A percentile compares a stretch with the other conserved stretches of the same genome.
Conservation (phyloP, 2,113 vertebrate species). For the Spea bombifrons region DNA sequence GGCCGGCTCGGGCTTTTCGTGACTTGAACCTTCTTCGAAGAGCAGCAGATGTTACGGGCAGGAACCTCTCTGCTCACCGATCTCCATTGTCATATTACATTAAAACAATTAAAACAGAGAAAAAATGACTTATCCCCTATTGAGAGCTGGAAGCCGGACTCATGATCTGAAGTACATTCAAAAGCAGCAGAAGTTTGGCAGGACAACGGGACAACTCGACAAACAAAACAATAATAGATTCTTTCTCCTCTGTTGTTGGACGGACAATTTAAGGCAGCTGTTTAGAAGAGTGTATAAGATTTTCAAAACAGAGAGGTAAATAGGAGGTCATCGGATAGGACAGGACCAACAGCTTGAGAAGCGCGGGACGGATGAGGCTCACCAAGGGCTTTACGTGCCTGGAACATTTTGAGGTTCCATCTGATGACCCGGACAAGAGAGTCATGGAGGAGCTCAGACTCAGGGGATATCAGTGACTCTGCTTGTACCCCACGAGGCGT, state of each 20-base stretch:
- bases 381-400: no score
- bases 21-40: conserved; percentile 19
- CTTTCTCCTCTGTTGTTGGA: conserved; percentile 30
- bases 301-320: conserved; percentile 12
- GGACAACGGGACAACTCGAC: conserved; percentile 34
- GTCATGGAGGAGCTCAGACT: no score
- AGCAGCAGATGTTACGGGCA: conserved; percentile 28
- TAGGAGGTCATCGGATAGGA: conserved; percentile 11
- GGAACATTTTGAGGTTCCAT: no score
- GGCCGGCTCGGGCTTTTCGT: conserved; percentile 9
- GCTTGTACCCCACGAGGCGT: no score
- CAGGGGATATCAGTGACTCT: no score
- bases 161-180: conserved; percentile 25
- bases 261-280: conserved; percentile 18
- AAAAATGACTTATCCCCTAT: conserved; percentile 7
- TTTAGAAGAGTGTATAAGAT: not conserved
- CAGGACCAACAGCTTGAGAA: not conserved
- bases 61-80: conserved; percentile 6
- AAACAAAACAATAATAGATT: conserved; percentile 42
- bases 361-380: no score
- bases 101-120: conserved; percentile 38
- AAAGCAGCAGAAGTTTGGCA: conserved; percentile 44
- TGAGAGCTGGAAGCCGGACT: conserved; percentile 35
- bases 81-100: conserved; percentile 14
- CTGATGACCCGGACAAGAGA: no score